Evolutionary conservation across 2,888 invertebrate genomes (phyloP), one percentile per base, ranked within the genome.

Genomic region (Drosophila mettleri): DNA sequence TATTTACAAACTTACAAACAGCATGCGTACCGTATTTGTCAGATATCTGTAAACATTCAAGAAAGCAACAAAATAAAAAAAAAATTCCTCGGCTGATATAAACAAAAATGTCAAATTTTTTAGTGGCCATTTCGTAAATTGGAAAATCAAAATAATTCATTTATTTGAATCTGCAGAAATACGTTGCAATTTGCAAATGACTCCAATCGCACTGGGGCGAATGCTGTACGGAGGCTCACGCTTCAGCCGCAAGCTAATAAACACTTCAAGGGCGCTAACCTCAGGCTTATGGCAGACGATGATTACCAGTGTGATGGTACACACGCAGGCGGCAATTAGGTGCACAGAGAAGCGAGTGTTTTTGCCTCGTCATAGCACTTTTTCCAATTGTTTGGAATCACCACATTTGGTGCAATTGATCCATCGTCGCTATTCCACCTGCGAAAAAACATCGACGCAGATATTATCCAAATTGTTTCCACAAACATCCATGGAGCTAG

Each of bases 381-480:
- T 54, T 39, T 34, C 24, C 14, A 43, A 18, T 14, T 49, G 16
- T 8, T 18, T 59, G 10, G 12, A 57, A 14, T 34, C 53, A 4
- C 54, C 48, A 8, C 18, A 52, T 27, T 12, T 58, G 45, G 63
- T 71, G 3, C 55, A 52, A 46, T 16, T 72, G 14, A 60, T 62
- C 8, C 65, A 64, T n/a, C 80, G 86, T 7, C 70, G 67, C 38
- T 78, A 78, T 39, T 71, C 83, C 12, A 80, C 78, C n/a, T 66
- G 69, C 16, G 68, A 75, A 16, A 84, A 83, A 36, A 60, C 69
- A 0, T 75, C 75, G 0, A 72, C 74, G 9, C 80, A 82, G 34
- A 77, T 94, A 46, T 83, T 94, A 3, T 94, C 94, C 0, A 92
- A 94, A 61, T 92, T 94, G 64, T 94, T 94, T 82, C 94, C 94